Evolutionary conservation across 2,113 vertebrate genomes (phyloP), one percentile per base, ranked within the genome.

Genomic region (Atlantisia rogersi): DNA sequence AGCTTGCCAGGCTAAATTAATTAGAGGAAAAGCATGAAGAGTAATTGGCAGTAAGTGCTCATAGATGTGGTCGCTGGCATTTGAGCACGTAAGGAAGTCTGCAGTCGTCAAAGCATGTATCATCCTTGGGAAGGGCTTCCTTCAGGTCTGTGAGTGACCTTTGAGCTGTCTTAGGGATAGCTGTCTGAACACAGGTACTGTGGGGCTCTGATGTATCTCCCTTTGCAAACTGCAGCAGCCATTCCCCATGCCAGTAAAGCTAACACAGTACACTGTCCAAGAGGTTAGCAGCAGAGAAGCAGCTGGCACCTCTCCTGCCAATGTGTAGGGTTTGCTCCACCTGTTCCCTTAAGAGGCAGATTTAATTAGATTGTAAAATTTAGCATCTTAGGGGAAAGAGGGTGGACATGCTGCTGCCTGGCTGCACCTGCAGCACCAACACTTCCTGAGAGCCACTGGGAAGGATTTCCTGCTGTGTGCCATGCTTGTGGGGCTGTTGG

Each of bases 1-100:
- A n/a, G 44, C 65, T 35, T 92, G 73, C 71, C 63, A 69, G 64
- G 67, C 48, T 63, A 31, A 65, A 75, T 88, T 87, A 80, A 84
- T 89, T 64, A 18, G 55, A 56, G 60, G 67, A 29, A 67, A 56
- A 84, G 22, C 37, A 35, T 22, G 39, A 62, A 56, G 58, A 71
- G 40, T 42, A 53, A 82, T 60, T 86, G 90, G 81, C 71, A 40
- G 26, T 42, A 63, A 65, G 63, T 17, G 75, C 37, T 67, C 15
- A 2, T 17, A 52, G 46, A 48, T 55, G 83, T 40, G 90, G 62
- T 44, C 39, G 6, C n/a, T 68, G 92, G 50, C n/a, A 14, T 62
- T 59, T 40, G 28, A 28, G 52, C 25, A 46, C 4, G 2, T 77
- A 16, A 58, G 77, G 56, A 59, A 10, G 46, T 40, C 56, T 75